Evolutionary conservation across 2,797 vertebrate species (phyloP).

Genomic region (Decapterus maruadsi): DNA sequence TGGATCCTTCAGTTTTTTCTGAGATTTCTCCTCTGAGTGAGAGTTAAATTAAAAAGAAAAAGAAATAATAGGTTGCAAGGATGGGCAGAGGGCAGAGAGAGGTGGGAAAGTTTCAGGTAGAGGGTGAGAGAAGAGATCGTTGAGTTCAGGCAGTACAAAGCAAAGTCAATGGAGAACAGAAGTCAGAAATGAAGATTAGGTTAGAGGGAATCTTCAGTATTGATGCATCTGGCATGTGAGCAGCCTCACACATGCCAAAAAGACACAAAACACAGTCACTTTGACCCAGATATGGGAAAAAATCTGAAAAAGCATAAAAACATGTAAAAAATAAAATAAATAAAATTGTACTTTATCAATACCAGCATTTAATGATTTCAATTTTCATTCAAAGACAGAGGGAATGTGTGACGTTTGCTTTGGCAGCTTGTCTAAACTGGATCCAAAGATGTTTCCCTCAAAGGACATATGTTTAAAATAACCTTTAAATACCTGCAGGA

Average conservation of each 20-base stretch:
- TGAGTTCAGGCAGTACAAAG: slow-evolving; percentile 77
- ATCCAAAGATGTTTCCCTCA: slow-evolving; percentile 22
- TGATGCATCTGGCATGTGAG: not conserved
- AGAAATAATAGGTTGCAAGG: slow-evolving; percentile 39
- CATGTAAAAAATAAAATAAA: slow-evolving; percentile 33
- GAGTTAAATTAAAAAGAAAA: slow-evolving; percentile 77
- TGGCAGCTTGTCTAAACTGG: not conserved
- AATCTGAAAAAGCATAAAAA: slow-evolving; percentile 60
- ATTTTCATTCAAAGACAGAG: slow-evolving; percentile 27
- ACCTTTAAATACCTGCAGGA: slow-evolving; percentile 8
- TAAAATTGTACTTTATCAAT: not conserved
- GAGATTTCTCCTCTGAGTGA: slow-evolving; percentile 91
- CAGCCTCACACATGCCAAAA: slow-evolving; percentile 1
- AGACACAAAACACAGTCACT: slow-evolving; percentile 10
- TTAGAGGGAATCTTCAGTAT: slow-evolving; percentile 12
- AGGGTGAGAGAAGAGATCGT: slow-evolving; percentile 88
- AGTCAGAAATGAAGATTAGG: slow-evolving; percentile 21
- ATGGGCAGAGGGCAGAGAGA: slow-evolving; percentile 80
- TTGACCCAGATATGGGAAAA: slow-evolving; percentile 61
- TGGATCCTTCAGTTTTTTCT: slow-evolving; percentile 90
- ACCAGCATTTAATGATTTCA: not conserved
- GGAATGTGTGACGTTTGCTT: not conserved
- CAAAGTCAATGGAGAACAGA: slow-evolving; percentile 80
- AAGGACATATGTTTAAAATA: slow-evolving; percentile 3
- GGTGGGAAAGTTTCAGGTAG: slow-evolving; percentile 89